These are phyloP conservation scores for Apis laboriosa DNA, from an alignment of 1,140 invertebrate species.

Conservation along the genomic window DNA sequence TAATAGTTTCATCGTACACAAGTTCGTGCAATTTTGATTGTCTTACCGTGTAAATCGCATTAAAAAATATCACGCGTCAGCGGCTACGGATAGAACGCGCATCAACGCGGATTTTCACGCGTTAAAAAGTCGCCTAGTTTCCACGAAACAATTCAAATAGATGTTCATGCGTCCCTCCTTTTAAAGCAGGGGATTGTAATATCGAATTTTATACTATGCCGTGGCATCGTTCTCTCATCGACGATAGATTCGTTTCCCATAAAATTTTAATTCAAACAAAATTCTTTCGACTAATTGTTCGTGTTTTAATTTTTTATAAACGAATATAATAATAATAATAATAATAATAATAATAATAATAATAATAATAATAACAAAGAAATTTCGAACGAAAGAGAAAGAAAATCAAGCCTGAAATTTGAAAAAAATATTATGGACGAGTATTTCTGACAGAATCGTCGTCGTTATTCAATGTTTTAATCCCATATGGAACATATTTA, in stretches of 20 bases:
- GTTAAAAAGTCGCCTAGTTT: neutral
- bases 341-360: too few relatives aligned
- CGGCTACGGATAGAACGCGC: neutral
- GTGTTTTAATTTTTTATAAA: neutral
- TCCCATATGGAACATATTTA: neutral
- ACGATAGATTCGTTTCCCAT: neutral
- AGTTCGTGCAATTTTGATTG: neutral
- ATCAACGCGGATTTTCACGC: neutral
- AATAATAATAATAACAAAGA: too few relatives aligned
- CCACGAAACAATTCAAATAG: neutral
- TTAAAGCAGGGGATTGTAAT: neutral
- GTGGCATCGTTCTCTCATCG: too few relatives aligned
- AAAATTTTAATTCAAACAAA: neutral
- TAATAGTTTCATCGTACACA: neutral
- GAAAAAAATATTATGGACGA: neutral
- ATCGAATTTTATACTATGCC: neutral
- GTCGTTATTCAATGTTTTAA: neutral
- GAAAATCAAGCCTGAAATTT: too few relatives aligned
- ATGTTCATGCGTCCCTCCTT: neutral
- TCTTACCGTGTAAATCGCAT: neutral
- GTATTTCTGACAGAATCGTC: neutral
- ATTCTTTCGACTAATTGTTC: neutral
- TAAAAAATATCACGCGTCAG: slow-evolving; percentile 2
- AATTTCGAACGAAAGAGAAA: too few relatives aligned
- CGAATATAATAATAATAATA: too few relatives aligned